Evolutionary conservation across 2,113 vertebrate genomes (phyloP).

Genomic region (Prunella fulvescens): DNA sequence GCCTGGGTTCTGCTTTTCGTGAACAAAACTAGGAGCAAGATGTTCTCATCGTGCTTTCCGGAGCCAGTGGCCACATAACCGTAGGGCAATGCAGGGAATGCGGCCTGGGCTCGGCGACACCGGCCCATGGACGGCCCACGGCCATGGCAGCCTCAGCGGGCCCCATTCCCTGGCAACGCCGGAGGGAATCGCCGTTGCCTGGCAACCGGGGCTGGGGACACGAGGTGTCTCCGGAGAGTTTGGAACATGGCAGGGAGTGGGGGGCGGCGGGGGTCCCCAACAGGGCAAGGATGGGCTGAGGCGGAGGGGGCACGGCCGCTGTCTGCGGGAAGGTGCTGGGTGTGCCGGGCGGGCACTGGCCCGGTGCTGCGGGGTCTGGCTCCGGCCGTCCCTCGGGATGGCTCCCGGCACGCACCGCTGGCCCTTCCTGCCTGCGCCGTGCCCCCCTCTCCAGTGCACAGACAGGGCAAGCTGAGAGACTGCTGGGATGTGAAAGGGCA

Average conservation of each 20-base stretch:
- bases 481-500: not conserved
- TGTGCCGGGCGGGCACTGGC: fast-evolving
- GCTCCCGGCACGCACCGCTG: fast-evolving
- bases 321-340: not conserved
- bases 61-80: not conserved
- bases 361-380: fast-evolving
- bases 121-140: fast-evolving
- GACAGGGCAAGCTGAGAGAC: not conserved
- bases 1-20: not conserved
- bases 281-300: not conserved
- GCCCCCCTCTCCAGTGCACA: fast-evolving
- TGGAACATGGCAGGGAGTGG: not conserved
- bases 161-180: not conserved
- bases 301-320: fast-evolving
- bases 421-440: fast-evolving
- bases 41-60: not conserved
- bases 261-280: not conserved
- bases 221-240: not conserved
- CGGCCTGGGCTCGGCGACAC: fast-evolving
- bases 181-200: not conserved
- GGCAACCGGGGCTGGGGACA: not conserved
- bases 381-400: fast-evolving
- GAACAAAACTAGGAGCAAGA: not conserved
- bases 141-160: not conserved
- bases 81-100: not conserved